Evolutionary conservation across 2,797 vertebrate species (phyloP).

Genomic region (Pseudochaenichthys georgianus): DNA sequence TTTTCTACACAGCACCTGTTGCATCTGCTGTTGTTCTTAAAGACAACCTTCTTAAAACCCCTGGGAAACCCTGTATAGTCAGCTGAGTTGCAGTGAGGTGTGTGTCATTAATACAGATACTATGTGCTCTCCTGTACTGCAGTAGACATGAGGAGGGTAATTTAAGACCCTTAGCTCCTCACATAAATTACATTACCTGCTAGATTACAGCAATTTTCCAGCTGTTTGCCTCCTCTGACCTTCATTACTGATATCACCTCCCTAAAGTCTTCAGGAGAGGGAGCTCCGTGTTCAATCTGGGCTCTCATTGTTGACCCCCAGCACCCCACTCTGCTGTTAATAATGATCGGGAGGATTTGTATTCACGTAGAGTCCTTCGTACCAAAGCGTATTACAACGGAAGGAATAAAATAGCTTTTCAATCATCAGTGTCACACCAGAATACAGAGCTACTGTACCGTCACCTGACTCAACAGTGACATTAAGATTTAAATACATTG

Average conservation of each 20-base stretch:
- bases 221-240: conserved; percentile 76
- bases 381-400: conserved; percentile 28
- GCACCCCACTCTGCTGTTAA: conserved; percentile 46
- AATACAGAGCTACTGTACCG: neutral
- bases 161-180: conserved; percentile 66
- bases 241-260: conserved; percentile 67
- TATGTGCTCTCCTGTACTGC: conserved; percentile 9
- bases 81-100: conserved; percentile 18
- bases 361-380: conserved; percentile 39
- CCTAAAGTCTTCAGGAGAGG: conserved; percentile 51
- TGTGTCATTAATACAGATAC: conserved; percentile 42
- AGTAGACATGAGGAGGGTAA: conserved; percentile 48
- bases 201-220: conserved; percentile 79
- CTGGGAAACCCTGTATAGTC: neutral
- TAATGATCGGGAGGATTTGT: conserved; percentile 59
- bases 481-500: neutral
- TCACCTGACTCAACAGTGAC: neutral
- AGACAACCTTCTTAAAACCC: neutral
- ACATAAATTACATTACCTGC: conserved; percentile 78
- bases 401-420: conserved; percentile 49
- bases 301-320: conserved; percentile 64
- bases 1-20: neutral
- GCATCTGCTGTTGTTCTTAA: conserved; percentile 1
- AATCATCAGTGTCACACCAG: conserved; percentile 33
- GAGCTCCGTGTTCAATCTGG: conserved; percentile 55